Evolutionary conservation across 2,888 invertebrate species (phyloP).

Genomic region (Neuroscelio doddi): DNA sequence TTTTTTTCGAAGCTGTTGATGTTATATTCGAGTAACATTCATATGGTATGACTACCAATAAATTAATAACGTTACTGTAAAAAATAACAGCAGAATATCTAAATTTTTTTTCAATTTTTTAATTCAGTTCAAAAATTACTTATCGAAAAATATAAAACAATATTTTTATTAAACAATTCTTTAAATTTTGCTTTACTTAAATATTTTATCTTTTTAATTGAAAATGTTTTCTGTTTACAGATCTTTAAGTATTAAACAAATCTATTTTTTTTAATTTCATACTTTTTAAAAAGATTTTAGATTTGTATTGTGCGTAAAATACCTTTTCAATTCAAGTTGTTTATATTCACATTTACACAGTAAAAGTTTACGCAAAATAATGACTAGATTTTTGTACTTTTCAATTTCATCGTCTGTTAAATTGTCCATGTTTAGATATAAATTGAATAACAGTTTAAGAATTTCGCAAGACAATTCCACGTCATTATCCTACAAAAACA

Average conservation of each 20-base stretch:
- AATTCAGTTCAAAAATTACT: conserved; percentile 11
- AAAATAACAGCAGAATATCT: conserved; percentile 28
- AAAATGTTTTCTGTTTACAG: no score
- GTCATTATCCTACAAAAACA: conserved; percentile 74
- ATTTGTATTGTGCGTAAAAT: conserved; percentile 30
- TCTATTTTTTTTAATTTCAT: no score
- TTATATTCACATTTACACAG: conserved; percentile 77
- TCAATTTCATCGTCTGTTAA: conserved; percentile 79
- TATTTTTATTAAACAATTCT: neutral
- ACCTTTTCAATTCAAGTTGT: conserved; percentile 79
- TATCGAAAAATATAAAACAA: neutral
- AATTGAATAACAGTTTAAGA: conserved; percentile 85
- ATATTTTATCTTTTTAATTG: no score
- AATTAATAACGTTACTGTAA: conserved; percentile 84
- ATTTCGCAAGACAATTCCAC: conserved; percentile 81
- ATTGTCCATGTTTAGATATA: conserved; percentile 76
- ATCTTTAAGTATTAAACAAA: no score
- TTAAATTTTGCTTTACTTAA: no score
- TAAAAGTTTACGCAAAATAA: conserved; percentile 81
- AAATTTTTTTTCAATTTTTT: conserved; percentile 3
- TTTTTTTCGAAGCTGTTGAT: conserved; percentile 74
- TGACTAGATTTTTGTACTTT: conserved; percentile 81
- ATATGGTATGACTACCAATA: conserved; percentile 86
- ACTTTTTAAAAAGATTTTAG: neutral
- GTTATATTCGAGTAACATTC: conserved; percentile 82